Evolutionary conservation across 2,888 invertebrate species (phyloP), one percentile per base, ranked within the genome.

Genomic region (Frankliniella intonsa): DNA sequence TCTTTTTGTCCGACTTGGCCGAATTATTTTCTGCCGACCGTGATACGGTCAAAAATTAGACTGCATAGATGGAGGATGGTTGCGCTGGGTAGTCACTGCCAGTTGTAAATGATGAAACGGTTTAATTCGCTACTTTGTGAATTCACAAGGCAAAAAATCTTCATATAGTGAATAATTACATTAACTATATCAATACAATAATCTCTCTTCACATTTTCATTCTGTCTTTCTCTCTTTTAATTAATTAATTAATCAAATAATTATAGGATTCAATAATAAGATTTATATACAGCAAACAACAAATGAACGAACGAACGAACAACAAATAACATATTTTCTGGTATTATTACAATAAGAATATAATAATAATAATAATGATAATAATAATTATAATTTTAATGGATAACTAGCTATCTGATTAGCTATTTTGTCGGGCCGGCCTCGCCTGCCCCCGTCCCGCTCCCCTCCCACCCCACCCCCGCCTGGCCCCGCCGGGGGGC

Each of bases 261-360:
- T 76, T 76, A 76, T 76, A 76, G 69, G 69, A 76, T 76, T 76
- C 69, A 76, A 76, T 76, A 76, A 76, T 76, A 76, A 76, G 69
- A 25, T 76, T 76, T 76, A 76, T 76, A 25, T 76, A 76, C 69
- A 76, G 69, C 22, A 76, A 76, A 76, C 69, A 76, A 76, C 69
- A 76, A 76, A 76, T 76, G 69, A 76, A 76, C 69, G 69, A 76
- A 38, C 38, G 38, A 38, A 76, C 25, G 69, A 76, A 76, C 69
- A 76, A 76, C 69, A 76, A 76, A 76, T 76, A 76, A 76, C 69
- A 76, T 76, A 76, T 76, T 76, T 76, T 76, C 69, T 76, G 69
- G 69, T 76, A 76, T 76, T 19, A 10, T 55, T 19, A 55, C 19
- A 55, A 55, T 55, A 55, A 55, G 14, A 9, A 55, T 12, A 55